phyloP scores from a whole-genome alignment of 37 sponge, comb jelly and placozoan species.

The Crambe crambe region DNA sequence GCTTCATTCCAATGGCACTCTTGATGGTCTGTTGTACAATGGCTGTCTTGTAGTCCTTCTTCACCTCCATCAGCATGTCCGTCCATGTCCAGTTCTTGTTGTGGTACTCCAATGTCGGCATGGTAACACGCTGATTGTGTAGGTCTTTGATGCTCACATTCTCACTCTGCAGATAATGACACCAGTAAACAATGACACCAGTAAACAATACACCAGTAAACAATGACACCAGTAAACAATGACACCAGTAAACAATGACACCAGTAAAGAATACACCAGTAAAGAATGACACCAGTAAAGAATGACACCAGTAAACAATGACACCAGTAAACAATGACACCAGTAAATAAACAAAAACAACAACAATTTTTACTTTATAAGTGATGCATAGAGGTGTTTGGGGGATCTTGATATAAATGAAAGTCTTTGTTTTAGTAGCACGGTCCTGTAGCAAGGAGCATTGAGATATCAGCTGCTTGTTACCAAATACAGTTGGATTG shows the following conservation, averaged over 20 bases:
- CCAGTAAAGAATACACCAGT: too few species aligned
- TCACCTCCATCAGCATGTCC: constrained; percentile 89
- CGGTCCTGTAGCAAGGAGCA: constrained; percentile 58
- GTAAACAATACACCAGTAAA: too few species aligned
- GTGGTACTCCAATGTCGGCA: constrained; percentile 93
- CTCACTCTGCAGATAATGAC: constrained; percentile 42
- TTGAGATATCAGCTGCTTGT: not conserved
- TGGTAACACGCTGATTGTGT: constrained; percentile 61
- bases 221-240: too few species aligned
- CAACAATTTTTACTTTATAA: constrained; percentile 61
- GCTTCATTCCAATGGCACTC: constrained; percentile 72
- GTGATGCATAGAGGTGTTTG: constrained; percentile 79
- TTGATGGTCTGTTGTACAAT: constrained; percentile 71
- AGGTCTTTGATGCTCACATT: constrained; percentile 75
- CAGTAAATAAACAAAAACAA: not conserved
- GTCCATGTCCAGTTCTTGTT: constrained; percentile 89
- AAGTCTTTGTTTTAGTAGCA: constrained; percentile 83
- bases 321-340: not conserved
- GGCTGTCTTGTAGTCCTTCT: constrained; percentile 85
- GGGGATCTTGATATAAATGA: constrained; percentile 94
- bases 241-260: too few species aligned
- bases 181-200: too few species aligned
- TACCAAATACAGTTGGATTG: not conserved
- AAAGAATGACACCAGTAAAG: too few species aligned
- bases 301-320: too few species aligned